phyloP scores from a whole-genome alignment of 2,888 invertebrate genomes.

The Aricia artaxerxes region DNA sequence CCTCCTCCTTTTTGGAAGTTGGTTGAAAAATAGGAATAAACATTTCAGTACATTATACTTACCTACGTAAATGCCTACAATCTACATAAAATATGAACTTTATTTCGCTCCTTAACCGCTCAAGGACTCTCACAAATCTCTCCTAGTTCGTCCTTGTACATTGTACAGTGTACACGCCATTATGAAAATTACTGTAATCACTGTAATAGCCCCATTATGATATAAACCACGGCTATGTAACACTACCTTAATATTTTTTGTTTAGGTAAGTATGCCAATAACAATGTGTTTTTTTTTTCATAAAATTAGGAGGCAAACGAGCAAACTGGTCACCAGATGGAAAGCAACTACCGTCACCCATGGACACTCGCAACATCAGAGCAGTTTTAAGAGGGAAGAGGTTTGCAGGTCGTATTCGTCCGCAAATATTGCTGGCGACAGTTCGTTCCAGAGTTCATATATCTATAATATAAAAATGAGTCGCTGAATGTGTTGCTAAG shows the following conservation, averaged over 20 bases:
- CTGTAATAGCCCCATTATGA: conserved; percentile 13
- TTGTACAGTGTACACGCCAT: neutral
- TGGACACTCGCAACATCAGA: too few species aligned
- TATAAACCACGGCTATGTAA: neutral
- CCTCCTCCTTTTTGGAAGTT: too few species aligned
- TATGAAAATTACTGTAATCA: conserved; percentile 22
- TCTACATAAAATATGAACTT: conserved; percentile 1
- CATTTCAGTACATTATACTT: too few species aligned
- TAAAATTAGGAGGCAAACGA: neutral
- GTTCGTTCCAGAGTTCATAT: too few species aligned
- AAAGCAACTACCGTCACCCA: too few species aligned
- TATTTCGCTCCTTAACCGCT: neutral
- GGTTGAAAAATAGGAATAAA: too few species aligned
- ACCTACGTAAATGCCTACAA: neutral
- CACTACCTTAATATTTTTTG: neutral
- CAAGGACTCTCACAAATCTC: conserved; percentile 20
- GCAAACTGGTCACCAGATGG: too few species aligned
- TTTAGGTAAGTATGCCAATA: neutral
- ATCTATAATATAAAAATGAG: too few species aligned
- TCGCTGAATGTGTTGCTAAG: too few species aligned
- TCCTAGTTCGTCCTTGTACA: conserved; percentile 8
- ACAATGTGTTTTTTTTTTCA: neutral
- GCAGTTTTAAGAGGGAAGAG: too few species aligned
- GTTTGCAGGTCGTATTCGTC: too few species aligned
- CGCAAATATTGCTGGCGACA: too few species aligned